These are phyloP conservation scores for Psilopogon haemacephalus DNA, from an alignment of 2,113 vertebrate species.

Conservation along the genomic window DNA sequence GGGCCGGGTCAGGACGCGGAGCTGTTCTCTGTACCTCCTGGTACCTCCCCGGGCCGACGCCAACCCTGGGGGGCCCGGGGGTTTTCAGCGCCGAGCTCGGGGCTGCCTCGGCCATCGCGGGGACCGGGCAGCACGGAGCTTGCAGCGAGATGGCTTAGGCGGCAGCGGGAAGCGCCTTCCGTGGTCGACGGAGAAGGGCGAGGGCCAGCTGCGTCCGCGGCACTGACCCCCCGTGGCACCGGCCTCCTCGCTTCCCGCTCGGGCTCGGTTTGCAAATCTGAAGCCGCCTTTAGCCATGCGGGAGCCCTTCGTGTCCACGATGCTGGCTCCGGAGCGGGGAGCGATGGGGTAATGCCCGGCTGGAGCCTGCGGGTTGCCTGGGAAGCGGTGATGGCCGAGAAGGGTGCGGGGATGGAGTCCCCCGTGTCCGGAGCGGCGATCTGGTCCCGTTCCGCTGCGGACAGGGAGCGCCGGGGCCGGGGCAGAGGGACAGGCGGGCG, in stretches of 20 bases:
- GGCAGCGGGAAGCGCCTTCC: not conserved
- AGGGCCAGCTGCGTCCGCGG: not conserved
- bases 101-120: not conserved
- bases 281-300: not conserved
- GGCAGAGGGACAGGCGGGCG: not conserved
- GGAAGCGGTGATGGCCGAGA: not conserved
- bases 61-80: not conserved
- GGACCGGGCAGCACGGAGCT: not conserved
- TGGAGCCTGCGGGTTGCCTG: not conserved
- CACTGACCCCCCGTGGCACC: not conserved
- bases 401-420: not conserved
- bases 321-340: not conserved
- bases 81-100: not conserved
- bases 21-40: not conserved
- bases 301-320: not conserved
- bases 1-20: not conserved
- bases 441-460: not conserved
- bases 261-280: not conserved
- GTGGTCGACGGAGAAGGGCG: not conserved
- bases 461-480: not conserved
- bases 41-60: not conserved
- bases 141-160: not conserved
- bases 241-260: not conserved
- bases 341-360: constrained; percentile 24
- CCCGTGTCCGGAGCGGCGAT: not conserved